A percentile compares a stretch with the other conserved stretches of the same genome.
phyloP scores from a whole-genome alignment of 2,888 invertebrate genomes.

The Epinotia nisella region DNA sequence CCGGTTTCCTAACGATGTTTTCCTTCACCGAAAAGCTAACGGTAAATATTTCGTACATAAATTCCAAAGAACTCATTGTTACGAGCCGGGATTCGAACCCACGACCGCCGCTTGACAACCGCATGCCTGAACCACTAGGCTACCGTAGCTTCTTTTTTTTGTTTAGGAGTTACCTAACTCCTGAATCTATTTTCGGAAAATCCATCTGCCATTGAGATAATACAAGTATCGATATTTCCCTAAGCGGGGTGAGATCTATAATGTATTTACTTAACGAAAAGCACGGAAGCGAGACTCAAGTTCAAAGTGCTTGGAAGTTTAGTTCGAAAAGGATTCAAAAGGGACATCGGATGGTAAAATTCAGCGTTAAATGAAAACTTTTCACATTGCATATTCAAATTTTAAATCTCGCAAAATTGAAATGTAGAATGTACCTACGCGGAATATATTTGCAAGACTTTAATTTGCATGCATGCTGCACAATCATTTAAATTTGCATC shows the following conservation, averaged over 20 bases:
- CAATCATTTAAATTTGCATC: not conserved
- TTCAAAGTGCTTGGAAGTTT: not conserved
- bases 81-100: too few species aligned
- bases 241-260: conserved; percentile 1
- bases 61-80: too few species aligned
- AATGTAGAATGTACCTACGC: too few species aligned
- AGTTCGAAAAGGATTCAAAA: not conserved
- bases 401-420: too few species aligned
- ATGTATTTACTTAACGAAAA: conserved; percentile 1
- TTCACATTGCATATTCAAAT: not conserved
- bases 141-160: too few species aligned
- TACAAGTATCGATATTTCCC: not conserved
- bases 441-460: not conserved
- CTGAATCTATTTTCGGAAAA: not conserved
- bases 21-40: too few species aligned
- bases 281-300: not conserved
- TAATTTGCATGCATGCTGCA: not conserved
- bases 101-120: too few species aligned
- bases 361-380: not conserved
- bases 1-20: too few species aligned
- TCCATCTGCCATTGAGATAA: not conserved
- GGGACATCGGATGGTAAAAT: not conserved
- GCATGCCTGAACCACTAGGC: too few species aligned
- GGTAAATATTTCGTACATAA: too few species aligned
- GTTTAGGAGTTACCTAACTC: not conserved